Evolutionary conservation across 2,113 vertebrate genomes (phyloP).

Genomic region (Gallinago jamesoni): DNA sequence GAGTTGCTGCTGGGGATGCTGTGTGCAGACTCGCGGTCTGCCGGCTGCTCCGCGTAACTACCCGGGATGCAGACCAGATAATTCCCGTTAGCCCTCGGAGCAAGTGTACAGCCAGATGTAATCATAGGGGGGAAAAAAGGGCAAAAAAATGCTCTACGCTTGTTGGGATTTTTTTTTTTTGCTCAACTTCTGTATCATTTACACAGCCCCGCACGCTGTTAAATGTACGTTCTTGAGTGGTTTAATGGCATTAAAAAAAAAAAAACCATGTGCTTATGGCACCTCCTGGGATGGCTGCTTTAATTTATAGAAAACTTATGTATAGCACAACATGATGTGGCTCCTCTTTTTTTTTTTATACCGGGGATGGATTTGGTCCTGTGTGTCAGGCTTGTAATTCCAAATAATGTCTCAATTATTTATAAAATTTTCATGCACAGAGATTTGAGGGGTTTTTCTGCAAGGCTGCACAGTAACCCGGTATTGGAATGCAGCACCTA

Average conservation of each 20-base stretch:
- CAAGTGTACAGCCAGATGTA: background rate
- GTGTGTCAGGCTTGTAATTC: background rate
- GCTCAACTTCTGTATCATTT: background rate
- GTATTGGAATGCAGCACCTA: background rate
- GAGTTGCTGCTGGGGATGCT: background rate
- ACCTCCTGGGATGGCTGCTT: background rate
- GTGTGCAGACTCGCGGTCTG: background rate
- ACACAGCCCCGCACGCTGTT: background rate
- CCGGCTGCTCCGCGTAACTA: background rate
- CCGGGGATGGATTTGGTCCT: background rate
- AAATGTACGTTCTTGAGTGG: background rate
- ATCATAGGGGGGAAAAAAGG: background rate
- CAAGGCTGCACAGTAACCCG: rapidly evolving
- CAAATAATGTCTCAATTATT: background rate
- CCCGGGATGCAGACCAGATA: background rate
- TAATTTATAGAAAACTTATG: background rate
- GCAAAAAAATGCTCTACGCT: background rate
- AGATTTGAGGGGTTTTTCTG: background rate
- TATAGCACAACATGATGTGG: rapidly evolving
- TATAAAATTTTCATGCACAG: background rate
- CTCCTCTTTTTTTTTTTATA: background rate
- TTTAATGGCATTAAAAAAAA: background rate
- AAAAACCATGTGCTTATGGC: no score
- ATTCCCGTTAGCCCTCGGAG: background rate
- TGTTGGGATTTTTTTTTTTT: no score